phyloP scores from a whole-genome alignment of 2,888 invertebrate genomes.

The Atherix ibis region DNA sequence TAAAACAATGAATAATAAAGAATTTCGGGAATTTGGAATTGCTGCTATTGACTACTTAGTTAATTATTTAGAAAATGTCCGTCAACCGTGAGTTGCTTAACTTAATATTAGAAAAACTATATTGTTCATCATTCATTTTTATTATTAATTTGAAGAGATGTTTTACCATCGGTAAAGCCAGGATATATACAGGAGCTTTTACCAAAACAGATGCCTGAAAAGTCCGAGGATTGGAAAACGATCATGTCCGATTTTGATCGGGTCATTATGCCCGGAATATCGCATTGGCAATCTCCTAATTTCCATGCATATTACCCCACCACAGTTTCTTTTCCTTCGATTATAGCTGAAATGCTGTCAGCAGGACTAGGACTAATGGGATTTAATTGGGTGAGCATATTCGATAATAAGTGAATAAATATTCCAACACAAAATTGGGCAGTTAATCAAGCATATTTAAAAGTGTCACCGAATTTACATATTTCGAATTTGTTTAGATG shows the following conservation, averaged over 20 bases:
- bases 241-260: constrained; percentile 78
- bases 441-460: too few relatives aligned
- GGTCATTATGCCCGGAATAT: constrained; percentile 81
- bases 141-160: constrained; percentile 37
- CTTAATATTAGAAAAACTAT: too few relatives aligned
- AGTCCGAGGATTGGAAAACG: constrained; percentile 70
- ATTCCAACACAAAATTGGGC: too few relatives aligned
- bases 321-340: constrained; percentile 67
- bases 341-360: constrained; percentile 68
- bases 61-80: constrained; percentile 74
- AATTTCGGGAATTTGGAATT: constrained; percentile 70
- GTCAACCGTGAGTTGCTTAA: constrained; percentile 46
- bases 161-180: constrained; percentile 76
- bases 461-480: not conserved
- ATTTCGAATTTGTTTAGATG: constrained; percentile 38
- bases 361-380: constrained; percentile 76
- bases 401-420: too few relatives aligned
- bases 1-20: constrained; percentile 56
- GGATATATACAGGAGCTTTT: constrained; percentile 72
- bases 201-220: constrained; percentile 63
- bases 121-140: too few relatives aligned
- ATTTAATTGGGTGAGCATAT: constrained; percentile 84
- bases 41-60: constrained; percentile 80
- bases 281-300: constrained; percentile 87
- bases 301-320: constrained; percentile 89